Percentiles rank a stretch among this genome's conserved stretches.
Conservation (phyloP, 2,888 invertebrate genomes). For the Eudasyphora cyanicolor region DNA sequence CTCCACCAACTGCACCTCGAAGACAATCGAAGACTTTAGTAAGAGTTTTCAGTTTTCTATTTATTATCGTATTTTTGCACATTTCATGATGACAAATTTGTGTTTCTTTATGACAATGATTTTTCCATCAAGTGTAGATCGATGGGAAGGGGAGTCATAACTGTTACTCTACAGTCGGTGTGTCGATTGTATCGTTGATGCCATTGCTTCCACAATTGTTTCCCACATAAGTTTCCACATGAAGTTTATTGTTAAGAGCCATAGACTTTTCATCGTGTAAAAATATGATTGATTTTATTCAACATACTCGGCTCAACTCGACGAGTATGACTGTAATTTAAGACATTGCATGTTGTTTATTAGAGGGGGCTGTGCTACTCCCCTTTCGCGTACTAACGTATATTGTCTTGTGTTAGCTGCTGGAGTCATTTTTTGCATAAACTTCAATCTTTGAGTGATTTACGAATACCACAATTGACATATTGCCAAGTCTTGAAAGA, state of each 20-base stretch:
- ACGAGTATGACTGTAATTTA: slow-evolving; percentile 47
- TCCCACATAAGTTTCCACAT: background rate
- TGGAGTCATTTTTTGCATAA: slow-evolving; percentile 25
- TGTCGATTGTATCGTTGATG: background rate
- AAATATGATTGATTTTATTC: slow-evolving; percentile 45
- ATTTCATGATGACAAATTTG: background rate
- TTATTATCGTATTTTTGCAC: background rate
- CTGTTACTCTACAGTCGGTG: background rate
- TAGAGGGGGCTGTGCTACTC: background rate
- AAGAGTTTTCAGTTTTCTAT: background rate
- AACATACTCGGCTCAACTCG: slow-evolving; percentile 9
- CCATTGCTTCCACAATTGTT: background rate
- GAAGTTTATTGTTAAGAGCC: background rate
- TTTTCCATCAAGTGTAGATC: background rate
- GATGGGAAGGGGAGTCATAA: background rate
- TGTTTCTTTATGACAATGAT: background rate
- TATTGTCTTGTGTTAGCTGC: background rate
- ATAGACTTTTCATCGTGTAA: background rate
- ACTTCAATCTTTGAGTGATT: slow-evolving; percentile 60
- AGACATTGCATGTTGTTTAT: slow-evolving; percentile 59
- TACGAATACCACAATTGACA: slow-evolving; percentile 61
- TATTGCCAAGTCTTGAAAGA: slow-evolving; percentile 44
- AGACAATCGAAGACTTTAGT: background rate
- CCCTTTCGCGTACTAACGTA: background rate
- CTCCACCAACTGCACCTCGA: background rate